Percentiles rank a stretch among this genome's conserved stretches.
phyloP scores from a whole-genome alignment of 23 tunicate species.

The Trididemnum clinides region DNA sequence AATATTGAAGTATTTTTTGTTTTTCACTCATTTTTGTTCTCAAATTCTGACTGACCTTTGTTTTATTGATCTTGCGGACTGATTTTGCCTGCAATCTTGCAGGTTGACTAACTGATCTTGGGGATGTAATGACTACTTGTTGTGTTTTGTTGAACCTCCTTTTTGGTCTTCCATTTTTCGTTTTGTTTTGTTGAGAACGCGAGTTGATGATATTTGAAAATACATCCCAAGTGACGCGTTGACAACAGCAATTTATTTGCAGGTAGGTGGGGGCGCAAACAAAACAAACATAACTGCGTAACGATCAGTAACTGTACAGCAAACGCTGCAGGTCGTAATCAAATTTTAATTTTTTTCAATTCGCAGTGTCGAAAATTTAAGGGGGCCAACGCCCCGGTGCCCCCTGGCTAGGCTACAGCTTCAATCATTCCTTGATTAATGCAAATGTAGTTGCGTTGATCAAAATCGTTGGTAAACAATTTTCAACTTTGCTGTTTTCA shows the following conservation, averaged over 20 bases:
- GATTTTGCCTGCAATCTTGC: background rate
- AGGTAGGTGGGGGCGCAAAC: too few species aligned
- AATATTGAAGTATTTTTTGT: background rate
- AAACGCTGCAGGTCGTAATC: background rate
- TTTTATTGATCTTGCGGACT: background rate
- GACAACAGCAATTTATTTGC: too few species aligned
- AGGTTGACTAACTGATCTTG: background rate
- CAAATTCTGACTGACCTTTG: background rate
- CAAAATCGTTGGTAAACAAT: too few species aligned
- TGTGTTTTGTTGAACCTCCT: too few species aligned
- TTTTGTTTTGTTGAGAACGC: background rate
- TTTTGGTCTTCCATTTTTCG: background rate
- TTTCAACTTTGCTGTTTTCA: too few species aligned
- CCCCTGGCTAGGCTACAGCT: background rate
- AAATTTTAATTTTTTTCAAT: background rate
- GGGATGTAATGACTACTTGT: too few species aligned
- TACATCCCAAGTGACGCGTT: too few species aligned
- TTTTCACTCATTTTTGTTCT: background rate
- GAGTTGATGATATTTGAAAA: too few species aligned
- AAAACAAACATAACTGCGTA: background rate
- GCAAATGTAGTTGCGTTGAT: too few species aligned
- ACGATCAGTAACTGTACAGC: background rate
- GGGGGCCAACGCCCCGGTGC: background rate
- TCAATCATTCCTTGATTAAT: too few species aligned
- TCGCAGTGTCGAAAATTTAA: background rate